Evolutionary conservation across 53 echinoderm and acorn worm species (phyloP).

Genomic region (Patiria pectinifera): DNA sequence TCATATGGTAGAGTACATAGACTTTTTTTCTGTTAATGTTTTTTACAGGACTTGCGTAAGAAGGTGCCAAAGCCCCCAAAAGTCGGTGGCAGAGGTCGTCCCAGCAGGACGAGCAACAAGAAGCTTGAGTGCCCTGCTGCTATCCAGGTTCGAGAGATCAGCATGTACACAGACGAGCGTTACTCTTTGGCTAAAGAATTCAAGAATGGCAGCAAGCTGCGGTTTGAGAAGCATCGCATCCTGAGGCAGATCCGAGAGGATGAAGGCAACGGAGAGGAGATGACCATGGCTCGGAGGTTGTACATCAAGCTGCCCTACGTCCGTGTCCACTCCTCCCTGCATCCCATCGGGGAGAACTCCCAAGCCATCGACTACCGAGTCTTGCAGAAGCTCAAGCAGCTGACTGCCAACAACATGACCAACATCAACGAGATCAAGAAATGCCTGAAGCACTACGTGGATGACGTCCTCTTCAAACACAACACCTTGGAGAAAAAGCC

Average conservation of each 20-base stretch:
- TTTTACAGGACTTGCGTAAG: conserved; percentile 36
- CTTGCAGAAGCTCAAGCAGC: conserved; percentile 51
- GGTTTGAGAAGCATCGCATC: conserved; percentile 60
- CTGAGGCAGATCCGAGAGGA: conserved; percentile 60
- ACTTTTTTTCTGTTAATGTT: not conserved
- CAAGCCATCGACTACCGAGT: conserved; percentile 61
- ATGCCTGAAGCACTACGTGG: conserved; percentile 60
- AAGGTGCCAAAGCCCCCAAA: conserved; percentile 51
- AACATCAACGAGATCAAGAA: conserved; percentile 58
- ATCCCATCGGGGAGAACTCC: conserved; percentile 55
- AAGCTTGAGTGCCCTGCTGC: conserved; percentile 61
- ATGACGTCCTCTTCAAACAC: conserved; percentile 63
- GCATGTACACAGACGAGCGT: conserved; percentile 31
- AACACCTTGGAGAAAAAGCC: conserved; percentile 65
- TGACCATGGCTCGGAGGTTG: conserved; percentile 22
- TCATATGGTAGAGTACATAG: not conserved
- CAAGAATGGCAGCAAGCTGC: conserved; percentile 53
- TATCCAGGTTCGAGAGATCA: conserved; percentile 65
- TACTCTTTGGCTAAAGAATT: conserved; percentile 60
- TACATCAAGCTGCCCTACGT: conserved; percentile 63
- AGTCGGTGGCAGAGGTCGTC: conserved; percentile 45
- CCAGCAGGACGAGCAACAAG: conserved; percentile 25
- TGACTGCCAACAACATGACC: conserved; percentile 63
- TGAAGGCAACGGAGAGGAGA: conserved; percentile 53
- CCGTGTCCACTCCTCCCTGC: conserved; percentile 52